Conservation (phyloP, 2,888 invertebrate species). For the Rhogogaster chlorosoma region DNA sequence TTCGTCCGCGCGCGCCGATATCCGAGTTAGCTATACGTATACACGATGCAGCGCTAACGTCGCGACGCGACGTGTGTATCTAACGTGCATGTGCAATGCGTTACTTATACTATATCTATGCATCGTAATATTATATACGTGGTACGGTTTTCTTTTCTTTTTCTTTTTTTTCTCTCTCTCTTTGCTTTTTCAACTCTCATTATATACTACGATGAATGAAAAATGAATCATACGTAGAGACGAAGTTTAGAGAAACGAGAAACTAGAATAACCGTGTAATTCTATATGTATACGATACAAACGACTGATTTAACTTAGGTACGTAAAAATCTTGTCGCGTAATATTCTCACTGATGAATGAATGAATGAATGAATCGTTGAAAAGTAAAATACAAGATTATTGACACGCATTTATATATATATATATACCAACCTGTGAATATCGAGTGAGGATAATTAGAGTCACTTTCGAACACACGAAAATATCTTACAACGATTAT, state of each 20-base stretch:
- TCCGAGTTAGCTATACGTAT: not conserved
- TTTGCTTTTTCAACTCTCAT: not conserved
- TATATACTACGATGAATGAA: not conserved
- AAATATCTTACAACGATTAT: not conserved
- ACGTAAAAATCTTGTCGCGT: not conserved
- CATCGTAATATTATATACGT: not conserved
- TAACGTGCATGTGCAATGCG: not conserved
- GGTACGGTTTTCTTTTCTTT: not conserved
- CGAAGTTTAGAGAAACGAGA: not conserved
- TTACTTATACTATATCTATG: not conserved
- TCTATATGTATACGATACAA: not conserved
- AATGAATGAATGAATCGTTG: not conserved
- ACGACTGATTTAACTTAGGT: not conserved
- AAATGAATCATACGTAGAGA: not conserved
- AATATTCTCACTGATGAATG: not conserved
- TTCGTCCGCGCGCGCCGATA: constrained; percentile 23
- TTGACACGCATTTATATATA: too few species aligned
- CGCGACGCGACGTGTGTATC: not conserved
- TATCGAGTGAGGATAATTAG: not conserved
- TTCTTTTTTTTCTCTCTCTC: not conserved
- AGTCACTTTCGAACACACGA: not conserved
- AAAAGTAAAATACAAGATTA: not conserved
- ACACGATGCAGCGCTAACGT: not conserved
- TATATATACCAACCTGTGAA: not conserved
- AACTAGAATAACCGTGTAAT: not conserved